Base-by-base conservation (phyloP, 53 echinoderm and acorn worm genomes). In the Arbacia lixula region DNA sequence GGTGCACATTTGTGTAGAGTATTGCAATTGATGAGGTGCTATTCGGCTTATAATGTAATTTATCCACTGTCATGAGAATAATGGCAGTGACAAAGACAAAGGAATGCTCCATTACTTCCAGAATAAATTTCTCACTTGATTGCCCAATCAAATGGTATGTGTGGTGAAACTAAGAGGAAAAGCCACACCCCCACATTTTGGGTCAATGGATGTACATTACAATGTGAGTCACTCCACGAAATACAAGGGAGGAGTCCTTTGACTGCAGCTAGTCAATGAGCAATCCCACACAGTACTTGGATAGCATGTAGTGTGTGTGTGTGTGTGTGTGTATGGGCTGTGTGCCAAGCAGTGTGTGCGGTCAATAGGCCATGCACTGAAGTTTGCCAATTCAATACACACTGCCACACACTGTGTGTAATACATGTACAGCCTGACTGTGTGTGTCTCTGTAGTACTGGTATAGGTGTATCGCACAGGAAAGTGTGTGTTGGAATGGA, bases 211-310 rank as follows among this genome's bases (percentile, higher is more conserved):
- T 37, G 66, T 66, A 38, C 19, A 36, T 37, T 66, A 66, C 36
- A 36, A 35, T 62, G n/a, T 66, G 66, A 66, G n/a, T 66, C 66
- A 66, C 66, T 2, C 8, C 19, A 50, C 50, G 17, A 37, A n/a
- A n/a, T n/a, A n/a, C n/a, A n/a, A 10, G 66, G 66, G 66, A 66
- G 66, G 20, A 66, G 66, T 66, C 38, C 10, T 20, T 62, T 17
- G 63, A 32, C 16, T 1, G 24, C 66, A 65, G n/a, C 11, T 38
- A 1, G 21, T 10, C 66, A 36, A 36, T 66, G 38, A 66, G 36
- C 36, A 66, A 37, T 9, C 6, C n/a, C 20, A 6, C 37, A 29
- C 0, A 71, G 39, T 42, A 26, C 29, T 29, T 46, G 71, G 29
- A 25, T 16, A 10, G 6, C 26, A 9, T 17, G 42, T 17, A 27